Base-by-base conservation (phyloP, 1,140 invertebrate genomes). In the Pteromalus puparum region DNA sequence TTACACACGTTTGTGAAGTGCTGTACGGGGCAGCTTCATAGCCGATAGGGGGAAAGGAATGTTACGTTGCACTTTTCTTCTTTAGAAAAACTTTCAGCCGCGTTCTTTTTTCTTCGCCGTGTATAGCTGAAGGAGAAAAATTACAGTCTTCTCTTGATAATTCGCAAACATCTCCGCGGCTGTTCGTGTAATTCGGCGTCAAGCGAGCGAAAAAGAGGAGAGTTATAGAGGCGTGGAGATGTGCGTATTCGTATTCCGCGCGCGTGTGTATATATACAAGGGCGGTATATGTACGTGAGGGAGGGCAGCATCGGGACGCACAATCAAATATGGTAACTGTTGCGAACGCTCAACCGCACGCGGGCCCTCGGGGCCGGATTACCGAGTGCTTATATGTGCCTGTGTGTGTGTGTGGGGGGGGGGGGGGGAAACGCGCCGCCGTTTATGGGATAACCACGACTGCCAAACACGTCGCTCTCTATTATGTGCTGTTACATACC, bases 301-400 rank as follows among this genome's bases (percentile, higher is more conserved):
- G 53, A 61, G 53, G 53, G 53, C 53, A n/a, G 53, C 53, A 5
- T 21, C 21, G 53, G 38, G 7, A n/a, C 53, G 53, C 53, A 61
- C 53, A 92, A 92, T 92, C 91, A 92, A 92, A 92, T 91, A 91
- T 92, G 91, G 91, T 90, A 92, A 93, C 92, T 91, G 91, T 92
- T 91, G 89, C 90, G 90, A 91, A 84, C 91, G 87, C 85, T 93
- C 92, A 93, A 92, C 90, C 90, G 87, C 92, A 92, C 90, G 88
- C 89, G 89, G 89, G 87, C 92, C 92, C 92, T 87, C 88, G 89
- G 91, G 92, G 89, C 88, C 87, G 88, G 92, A 92, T 92, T 92
- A 92, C 90, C 89, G 82, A 86, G 53, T 61, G 53, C 53, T 61
- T 61, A 61, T n/a, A 1, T 53, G 13, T 5, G 53, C 21, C 21